Conservation (phyloP, 2,888 invertebrate species). For the Branchipolynoe longqiensis region DNA sequence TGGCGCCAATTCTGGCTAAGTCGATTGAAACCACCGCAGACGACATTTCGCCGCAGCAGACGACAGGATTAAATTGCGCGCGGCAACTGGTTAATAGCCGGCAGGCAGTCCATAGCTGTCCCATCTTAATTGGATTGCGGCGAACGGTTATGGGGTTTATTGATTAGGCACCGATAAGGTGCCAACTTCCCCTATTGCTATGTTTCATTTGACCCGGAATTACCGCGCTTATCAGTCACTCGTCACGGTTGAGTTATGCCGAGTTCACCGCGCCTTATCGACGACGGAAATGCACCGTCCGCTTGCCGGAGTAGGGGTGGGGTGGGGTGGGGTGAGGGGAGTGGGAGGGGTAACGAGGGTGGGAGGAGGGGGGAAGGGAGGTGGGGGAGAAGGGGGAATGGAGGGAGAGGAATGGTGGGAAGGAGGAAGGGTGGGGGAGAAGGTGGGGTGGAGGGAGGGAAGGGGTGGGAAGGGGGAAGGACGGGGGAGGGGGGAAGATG, state of each 20-base stretch:
- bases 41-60: too few species aligned
- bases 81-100: too few species aligned
- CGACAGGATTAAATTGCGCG: too few species aligned
- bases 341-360: neutral
- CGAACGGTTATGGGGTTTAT: conserved; percentile 13
- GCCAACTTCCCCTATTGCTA: neutral
- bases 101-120: neutral
- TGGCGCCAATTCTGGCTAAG: too few species aligned
- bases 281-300: too few species aligned
- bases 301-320: neutral
- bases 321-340: neutral
- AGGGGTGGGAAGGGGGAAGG: too few species aligned
- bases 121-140: conserved; percentile 12
- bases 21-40: too few species aligned
- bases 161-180: neutral
- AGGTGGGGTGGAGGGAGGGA: neutral
- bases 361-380: neutral
- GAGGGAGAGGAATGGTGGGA: neutral
- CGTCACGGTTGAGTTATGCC: too few species aligned
- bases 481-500: too few species aligned
- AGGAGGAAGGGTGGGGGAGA: neutral
- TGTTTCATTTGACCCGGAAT: conserved; percentile 43
- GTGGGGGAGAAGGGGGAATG: neutral
- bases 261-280: too few species aligned
- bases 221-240: too few species aligned